phyloP scores from a whole-genome alignment of 2,888 invertebrate species.

The Pyralis farinalis region DNA sequence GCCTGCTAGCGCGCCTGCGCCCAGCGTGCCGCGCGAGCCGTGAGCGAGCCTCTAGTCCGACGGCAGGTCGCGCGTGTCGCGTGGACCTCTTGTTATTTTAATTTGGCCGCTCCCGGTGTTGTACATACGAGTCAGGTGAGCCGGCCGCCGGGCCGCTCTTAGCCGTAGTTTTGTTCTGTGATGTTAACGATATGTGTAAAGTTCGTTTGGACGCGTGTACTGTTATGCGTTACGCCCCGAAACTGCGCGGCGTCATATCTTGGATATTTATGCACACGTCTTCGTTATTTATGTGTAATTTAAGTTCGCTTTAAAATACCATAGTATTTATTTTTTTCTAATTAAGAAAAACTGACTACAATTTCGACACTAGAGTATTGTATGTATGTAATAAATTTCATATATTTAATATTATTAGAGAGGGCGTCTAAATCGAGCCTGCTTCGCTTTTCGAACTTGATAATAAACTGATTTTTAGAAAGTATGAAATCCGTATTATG shows the following conservation, averaged over 20 bases:
- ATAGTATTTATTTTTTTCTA: conserved; percentile 68
- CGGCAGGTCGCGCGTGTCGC: not conserved
- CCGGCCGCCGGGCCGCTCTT: conserved; percentile 32
- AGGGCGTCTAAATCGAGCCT: conserved; percentile 3
- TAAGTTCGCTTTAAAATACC: conserved; percentile 68
- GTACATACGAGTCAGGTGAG: too few relatives aligned
- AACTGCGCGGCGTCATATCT: conserved; percentile 12
- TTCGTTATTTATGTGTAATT: conserved; percentile 48
- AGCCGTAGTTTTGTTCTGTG: conserved; percentile 69
- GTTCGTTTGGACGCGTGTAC: conserved; percentile 47
- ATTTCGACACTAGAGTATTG: conserved; percentile 1
- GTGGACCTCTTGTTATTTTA: not conserved
- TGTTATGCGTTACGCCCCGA: conserved; percentile 35
- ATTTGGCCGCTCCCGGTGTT: too few relatives aligned
- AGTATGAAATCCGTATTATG: not conserved
- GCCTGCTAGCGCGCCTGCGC: conserved; percentile 20
- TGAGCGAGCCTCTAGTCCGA: conserved; percentile 23
- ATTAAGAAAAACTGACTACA: conserved; percentile 53
- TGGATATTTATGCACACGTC: conserved; percentile 20
- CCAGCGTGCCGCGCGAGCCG: conserved; percentile 18
- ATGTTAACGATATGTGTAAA: conserved; percentile 61
- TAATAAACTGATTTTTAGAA: not conserved
- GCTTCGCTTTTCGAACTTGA: conserved; percentile 6
- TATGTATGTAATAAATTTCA: not conserved
- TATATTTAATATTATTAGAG: conserved; percentile 3